These are phyloP conservation scores for Avahi laniger DNA, from an alignment of 2,797 vertebrate species.

Conservation along the genomic window DNA sequence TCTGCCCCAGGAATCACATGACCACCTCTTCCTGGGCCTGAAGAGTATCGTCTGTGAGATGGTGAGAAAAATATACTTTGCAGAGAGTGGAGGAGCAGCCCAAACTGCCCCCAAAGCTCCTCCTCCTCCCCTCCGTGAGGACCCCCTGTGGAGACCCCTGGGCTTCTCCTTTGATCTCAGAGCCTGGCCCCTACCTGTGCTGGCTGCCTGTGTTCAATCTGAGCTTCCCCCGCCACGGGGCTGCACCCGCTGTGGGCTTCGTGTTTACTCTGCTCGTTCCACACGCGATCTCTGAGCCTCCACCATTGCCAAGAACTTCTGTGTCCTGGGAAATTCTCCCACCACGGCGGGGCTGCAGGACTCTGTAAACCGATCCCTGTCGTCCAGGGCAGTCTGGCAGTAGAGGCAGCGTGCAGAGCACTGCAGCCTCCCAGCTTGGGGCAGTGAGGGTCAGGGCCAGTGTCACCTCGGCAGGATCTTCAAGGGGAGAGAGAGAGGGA, in stretches of 20 bases:
- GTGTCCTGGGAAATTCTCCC: neutral
- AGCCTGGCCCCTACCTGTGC: fast-evolving
- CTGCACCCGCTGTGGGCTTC: neutral
- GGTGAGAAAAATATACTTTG: neutral
- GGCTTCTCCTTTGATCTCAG: neutral
- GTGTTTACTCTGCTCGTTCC: neutral
- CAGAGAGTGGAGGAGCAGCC: neutral
- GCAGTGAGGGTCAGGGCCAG: neutral
- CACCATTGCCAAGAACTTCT: neutral
- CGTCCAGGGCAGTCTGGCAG: neutral
- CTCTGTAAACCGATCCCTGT: neutral
- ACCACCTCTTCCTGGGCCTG: neutral
- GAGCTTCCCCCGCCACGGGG: too few relatives aligned
- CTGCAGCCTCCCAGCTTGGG: fast-evolving
- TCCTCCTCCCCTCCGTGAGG: too few relatives aligned
- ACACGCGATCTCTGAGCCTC: neutral
- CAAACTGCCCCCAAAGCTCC: neutral
- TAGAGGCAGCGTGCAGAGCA: neutral
- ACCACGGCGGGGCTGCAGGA: fast-evolving
- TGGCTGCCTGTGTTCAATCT: fast-evolving
- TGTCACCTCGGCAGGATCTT: neutral
- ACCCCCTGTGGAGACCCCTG: neutral
- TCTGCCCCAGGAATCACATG: neutral
- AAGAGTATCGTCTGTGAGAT: neutral
- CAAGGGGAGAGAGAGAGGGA: neutral